A percentile compares a stretch with the other conserved stretches of the same genome.
These are phyloP conservation scores for Rhizomys pruinosus DNA, from an alignment of 2,113 vertebrate species.

Conservation along the genomic window DNA sequence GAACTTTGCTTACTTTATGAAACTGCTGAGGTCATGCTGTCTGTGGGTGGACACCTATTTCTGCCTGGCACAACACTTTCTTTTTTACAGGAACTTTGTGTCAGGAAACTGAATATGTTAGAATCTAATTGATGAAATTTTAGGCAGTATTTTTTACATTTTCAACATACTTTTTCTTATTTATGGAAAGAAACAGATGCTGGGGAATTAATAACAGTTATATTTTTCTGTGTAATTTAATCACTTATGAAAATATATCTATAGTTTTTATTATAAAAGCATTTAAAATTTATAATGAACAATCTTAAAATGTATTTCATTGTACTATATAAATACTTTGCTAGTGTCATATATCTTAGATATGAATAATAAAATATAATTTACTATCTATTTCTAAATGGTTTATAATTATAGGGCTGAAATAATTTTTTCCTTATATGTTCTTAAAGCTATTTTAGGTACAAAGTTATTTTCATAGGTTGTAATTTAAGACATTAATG, in stretches of 20 bases:
- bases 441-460: constrained; percentile 20
- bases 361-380: constrained; percentile 46
- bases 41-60: not conserved
- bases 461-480: not conserved
- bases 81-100: constrained; percentile 2
- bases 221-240: not conserved
- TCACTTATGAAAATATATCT: not conserved
- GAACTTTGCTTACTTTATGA: not conserved
- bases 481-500: constrained; percentile 46
- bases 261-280: constrained; percentile 1
- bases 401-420: not conserved
- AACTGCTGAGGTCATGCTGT: not conserved
- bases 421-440: not conserved
- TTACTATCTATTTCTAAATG: constrained; percentile 6
- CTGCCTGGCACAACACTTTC: not conserved
- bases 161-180: not conserved
- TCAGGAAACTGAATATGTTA: not conserved
- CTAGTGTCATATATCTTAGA: not conserved
- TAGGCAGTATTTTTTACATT: not conserved
- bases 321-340: not conserved
- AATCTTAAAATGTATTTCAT: not conserved
- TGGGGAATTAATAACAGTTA: not conserved
- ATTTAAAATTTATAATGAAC: constrained; percentile 22
- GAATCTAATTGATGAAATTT: constrained; percentile 4
- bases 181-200: not conserved